Evolutionary conservation across 2,888 invertebrate genomes (phyloP), one percentile per base, ranked within the genome.

Genomic region (Lamellibrachia columna): DNA sequence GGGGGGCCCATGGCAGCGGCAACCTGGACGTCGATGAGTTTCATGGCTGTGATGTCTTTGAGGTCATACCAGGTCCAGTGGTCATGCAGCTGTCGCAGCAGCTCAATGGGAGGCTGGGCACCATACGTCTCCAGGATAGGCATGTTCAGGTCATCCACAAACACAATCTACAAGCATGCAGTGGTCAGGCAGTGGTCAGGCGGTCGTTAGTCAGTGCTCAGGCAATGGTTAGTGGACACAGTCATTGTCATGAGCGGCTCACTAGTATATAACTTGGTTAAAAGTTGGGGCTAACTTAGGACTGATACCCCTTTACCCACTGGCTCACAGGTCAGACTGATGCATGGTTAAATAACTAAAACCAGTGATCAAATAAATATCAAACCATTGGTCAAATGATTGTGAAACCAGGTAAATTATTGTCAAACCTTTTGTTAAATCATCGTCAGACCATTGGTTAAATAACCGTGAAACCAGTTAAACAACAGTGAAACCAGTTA

Each of bases 111-210:
- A 0, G 99, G 99, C 96, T 99, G 99, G 0, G 99, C 99, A 0
- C 99, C 99, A 95, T 98, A 99, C 2, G 97, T 97, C 96, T 98
- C 98, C 92, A 98, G 98, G 95, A 98, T 97, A 0, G 99, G 99
- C 98, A 99, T 98, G 95, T 98, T 98, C n/a, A 99, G 97, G 96
- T 99, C 99, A 95, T 99, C 99, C 75, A 99, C 98, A 96, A 99
- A 99, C 91, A 99, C 97, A 22, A 99, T 98, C 96, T 98, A 94
- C 75, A 75, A 75, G 75, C n/a, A n/a, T 6, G 75, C 15, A 75
- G 75, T 22, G 75, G 75, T 75, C 22, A 75, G 75, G 75, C 60
- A 60, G 15, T 60, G 60, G 60, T 60, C 11, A 60, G 22, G n/a
- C 75, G 15, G n/a, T 22, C n/a, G 75, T 75, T 22, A 75, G 22